phyloP scores from a whole-genome alignment of 1,140 invertebrate species.

The Conopomorpha cramerella region DNA sequence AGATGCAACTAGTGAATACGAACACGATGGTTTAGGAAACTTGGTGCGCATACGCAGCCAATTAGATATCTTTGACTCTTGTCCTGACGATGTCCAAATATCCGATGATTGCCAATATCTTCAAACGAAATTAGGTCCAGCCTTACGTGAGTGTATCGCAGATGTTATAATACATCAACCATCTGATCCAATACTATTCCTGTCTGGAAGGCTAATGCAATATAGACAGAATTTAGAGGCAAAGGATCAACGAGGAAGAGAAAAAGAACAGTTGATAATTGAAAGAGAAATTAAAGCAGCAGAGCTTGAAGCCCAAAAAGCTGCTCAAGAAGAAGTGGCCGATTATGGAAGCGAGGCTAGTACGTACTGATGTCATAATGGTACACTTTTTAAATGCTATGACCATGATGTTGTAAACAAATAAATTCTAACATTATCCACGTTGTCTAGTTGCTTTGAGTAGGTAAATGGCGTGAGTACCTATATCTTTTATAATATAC shows the following conservation, averaged over 20 bases:
- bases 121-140: constrained; percentile 31
- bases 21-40: constrained; percentile 49
- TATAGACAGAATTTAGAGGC: constrained; percentile 41
- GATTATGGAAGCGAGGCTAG: constrained; percentile 31
- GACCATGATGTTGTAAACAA: no score
- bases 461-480: no score
- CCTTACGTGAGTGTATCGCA: constrained; percentile 36
- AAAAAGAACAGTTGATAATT: constrained; percentile 27
- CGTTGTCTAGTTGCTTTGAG: no score
- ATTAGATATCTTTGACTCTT: constrained; percentile 32
- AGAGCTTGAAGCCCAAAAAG: constrained; percentile 29
- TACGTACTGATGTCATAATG: no score
- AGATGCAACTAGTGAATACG: constrained; percentile 41
- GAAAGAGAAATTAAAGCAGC: constrained; percentile 33
- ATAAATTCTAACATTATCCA: no score
- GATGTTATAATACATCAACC: constrained; percentile 36
- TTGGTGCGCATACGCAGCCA: constrained; percentile 43
- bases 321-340: constrained; percentile 21
- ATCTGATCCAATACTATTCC: constrained; percentile 40
- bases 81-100: constrained; percentile 33
- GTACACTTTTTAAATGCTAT: no score
- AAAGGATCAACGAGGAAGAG: constrained; percentile 26
- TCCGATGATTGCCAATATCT: constrained; percentile 46
- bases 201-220: constrained; percentile 27
- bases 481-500: no score